Percentiles rank a stretch among this genome's conserved stretches.
Evolutionary conservation across 1,140 invertebrate genomes (phyloP).

Genomic region (Temnothorax curvispinosus): DNA sequence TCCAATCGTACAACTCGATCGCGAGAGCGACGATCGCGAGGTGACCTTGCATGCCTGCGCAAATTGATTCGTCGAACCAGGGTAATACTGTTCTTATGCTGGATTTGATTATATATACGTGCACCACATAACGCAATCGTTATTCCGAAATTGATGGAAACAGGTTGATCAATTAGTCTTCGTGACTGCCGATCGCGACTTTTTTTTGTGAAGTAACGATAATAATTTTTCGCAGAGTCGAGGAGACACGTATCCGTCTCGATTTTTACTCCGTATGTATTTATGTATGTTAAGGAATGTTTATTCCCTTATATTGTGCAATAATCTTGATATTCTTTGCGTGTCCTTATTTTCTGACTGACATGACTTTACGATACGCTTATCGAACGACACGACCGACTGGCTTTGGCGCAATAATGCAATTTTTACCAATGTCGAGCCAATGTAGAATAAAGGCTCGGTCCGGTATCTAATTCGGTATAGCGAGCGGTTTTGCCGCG

Average conservation of each 20-base stretch:
- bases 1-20: conserved; percentile 14
- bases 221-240: background rate
- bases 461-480: conserved; percentile 1
- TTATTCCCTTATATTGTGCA: background rate
- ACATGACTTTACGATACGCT: background rate
- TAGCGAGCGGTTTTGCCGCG: background rate
- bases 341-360: background rate
- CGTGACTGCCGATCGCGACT: background rate
- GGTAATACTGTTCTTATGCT: background rate
- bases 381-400: conserved; percentile 13
- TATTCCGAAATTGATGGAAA: background rate
- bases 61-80: background rate
- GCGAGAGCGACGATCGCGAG: background rate
- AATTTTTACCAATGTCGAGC: background rate
- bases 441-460: background rate
- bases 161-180: background rate
- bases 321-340: background rate
- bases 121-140: background rate
- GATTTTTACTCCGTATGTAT: background rate
- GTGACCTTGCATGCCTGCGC: background rate
- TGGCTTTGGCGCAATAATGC: conserved; percentile 26
- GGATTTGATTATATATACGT: background rate
- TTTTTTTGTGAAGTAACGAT: background rate
- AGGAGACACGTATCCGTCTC: background rate
- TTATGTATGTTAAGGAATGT: background rate